Evolutionary conservation across 2,113 vertebrate species (phyloP).

Genomic region (Phoenicopterus ruber): DNA sequence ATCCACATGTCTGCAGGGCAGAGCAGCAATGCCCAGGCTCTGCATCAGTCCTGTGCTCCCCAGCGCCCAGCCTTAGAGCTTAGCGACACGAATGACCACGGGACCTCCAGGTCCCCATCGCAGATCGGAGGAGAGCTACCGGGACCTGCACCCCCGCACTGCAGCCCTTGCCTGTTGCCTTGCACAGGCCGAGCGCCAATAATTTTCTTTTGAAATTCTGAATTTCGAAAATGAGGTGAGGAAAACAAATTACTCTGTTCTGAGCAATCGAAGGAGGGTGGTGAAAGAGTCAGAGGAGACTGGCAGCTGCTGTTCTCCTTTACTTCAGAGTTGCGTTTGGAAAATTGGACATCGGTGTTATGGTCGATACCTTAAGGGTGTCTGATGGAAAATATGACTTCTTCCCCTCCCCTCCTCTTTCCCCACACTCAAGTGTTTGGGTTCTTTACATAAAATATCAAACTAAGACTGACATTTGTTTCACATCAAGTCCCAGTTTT

Average conservation of each 20-base stretch:
- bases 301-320: neutral
- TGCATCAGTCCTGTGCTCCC: neutral
- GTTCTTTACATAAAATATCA: constrained; percentile 14
- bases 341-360: neutral
- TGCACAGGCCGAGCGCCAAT: fast-evolving
- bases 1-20: neutral
- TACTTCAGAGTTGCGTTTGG: neutral
- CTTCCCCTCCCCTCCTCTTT: neutral
- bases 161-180: neutral
- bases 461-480: constrained; percentile 6
- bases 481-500: neutral
- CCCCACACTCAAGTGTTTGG: neutral
- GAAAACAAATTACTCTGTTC: neutral
- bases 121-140: neutral
- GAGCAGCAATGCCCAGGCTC: neutral
- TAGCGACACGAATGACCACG: fast-evolving
- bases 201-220: neutral
- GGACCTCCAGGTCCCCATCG: neutral
- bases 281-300: neutral
- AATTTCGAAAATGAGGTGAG: neutral
- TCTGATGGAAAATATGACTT: constrained; percentile 18
- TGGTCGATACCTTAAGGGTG: neutral
- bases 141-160: neutral
- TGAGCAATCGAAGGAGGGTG: neutral
- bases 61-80: neutral